Evolutionary conservation across 2,113 vertebrate species (phyloP).

Genomic region (Megaptera novaeangliae): DNA sequence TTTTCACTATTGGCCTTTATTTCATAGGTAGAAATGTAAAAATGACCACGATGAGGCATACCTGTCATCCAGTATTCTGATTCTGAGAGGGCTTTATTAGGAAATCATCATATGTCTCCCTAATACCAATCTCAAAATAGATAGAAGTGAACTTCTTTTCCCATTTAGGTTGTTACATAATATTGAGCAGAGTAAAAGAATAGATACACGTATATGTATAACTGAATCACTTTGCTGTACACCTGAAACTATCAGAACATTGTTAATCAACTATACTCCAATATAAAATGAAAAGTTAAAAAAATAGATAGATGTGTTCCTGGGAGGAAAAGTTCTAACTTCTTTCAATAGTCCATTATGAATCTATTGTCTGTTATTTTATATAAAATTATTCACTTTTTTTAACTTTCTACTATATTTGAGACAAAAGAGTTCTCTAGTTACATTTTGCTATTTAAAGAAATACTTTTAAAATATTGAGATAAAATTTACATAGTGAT

Average conservation of each 20-base stretch:
- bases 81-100: neutral
- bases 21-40: slow-evolving; percentile 17
- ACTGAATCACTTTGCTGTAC: too few relatives aligned
- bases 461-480: neutral
- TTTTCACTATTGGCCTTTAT: neutral
- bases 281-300: too few relatives aligned
- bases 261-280: too few relatives aligned
- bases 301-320: neutral
- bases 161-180: too few relatives aligned
- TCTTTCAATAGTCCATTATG: neutral
- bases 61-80: neutral
- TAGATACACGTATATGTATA: too few relatives aligned
- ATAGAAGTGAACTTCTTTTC: too few relatives aligned
- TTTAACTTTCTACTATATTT: neutral
- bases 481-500: neutral
- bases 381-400: slow-evolving; percentile 17
- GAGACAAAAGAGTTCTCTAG: neutral
- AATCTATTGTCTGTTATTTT: neutral
- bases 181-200: too few relatives aligned
- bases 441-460: slow-evolving; percentile 27
- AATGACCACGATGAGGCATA: neutral
- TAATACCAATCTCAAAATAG: neutral
- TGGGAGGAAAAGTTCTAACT: neutral
- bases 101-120: neutral
- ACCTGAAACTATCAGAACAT: too few relatives aligned